Evolutionary conservation across 1,140 invertebrate species (phyloP), one percentile per base, ranked within the genome.

Genomic region (Holotrichia oblita): DNA sequence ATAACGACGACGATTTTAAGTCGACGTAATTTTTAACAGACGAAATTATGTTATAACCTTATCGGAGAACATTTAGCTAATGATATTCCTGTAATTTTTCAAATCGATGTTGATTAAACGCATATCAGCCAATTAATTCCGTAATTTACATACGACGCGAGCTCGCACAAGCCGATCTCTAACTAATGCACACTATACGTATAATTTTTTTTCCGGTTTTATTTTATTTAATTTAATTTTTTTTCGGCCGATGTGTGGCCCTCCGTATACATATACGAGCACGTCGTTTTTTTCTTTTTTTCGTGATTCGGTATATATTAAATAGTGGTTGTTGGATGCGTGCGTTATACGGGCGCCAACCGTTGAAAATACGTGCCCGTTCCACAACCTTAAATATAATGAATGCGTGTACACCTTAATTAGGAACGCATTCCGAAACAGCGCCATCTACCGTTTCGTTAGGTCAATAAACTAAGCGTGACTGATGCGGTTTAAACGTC

Each of bases 401-500:
- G 48, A 55, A 55, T 17, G 48, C 48, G 12, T 14, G 48, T n/a
- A n/a, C 27, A 34, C 27, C n/a, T 55, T 55, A 55, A 55, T 55
- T 55, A 55, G 48, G 14, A 17, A 55, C 48, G 48, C 48, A 55
- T 55, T 55, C 48, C 48, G 48, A 55, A 55, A 17, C 48, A 6
- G n/a, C 6, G 14, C n/a, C 48, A 6, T 17, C 48, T 55, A 17
- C 48, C 48, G 48, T 55, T 55, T 55, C 17, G 48, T 55, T 55
- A 55, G 48, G 48, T 55, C 48, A 55, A 55, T 17, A 55, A 55
- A 55, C 48, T n/a, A 55, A 55, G 14, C 14, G 48, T 17, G 48
- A 17, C 48, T 17, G 48, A 55, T n/a, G n/a, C n/a, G n/a, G n/a
- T n/a, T n/a, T n/a, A n/a, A n/a, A n/a, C n/a, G n/a, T 55, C 48